phyloP scores from a whole-genome alignment of 2,113 vertebrate genomes.

The Hydrochoerus hydrochaeris region DNA sequence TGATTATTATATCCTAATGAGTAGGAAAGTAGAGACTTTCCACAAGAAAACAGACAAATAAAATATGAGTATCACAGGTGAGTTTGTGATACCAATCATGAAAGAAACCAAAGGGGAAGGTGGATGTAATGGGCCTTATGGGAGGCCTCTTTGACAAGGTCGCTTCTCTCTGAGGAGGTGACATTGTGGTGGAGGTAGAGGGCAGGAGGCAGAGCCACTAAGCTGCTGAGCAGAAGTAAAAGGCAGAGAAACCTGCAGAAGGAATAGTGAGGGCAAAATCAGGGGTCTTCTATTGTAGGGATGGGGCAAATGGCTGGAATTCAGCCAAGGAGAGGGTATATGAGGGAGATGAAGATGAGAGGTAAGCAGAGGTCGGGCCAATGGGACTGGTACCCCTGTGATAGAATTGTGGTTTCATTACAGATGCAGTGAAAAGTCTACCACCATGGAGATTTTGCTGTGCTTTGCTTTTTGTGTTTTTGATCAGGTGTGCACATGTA shows the following conservation, averaged over 20 bases:
- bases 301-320: background rate
- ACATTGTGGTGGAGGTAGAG: background rate
- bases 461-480: background rate
- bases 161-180: background rate
- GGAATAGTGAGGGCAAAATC: background rate
- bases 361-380: background rate
- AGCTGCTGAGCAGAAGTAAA: background rate
- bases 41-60: background rate
- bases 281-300: background rate
- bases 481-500: background rate
- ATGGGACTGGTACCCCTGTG: background rate
- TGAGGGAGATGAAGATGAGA: background rate
- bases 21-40: conserved; percentile 6
- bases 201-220: background rate
- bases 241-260: background rate
- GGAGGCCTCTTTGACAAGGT: background rate
- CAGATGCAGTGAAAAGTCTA: background rate
- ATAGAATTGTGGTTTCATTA: background rate
- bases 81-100: background rate
- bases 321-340: background rate
- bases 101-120: background rate
- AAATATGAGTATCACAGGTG: background rate
- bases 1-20: background rate
- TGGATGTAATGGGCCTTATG: background rate
- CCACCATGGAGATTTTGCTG: background rate